Percentiles rank a stretch among this genome's conserved stretches.
Evolutionary conservation across 2,797 vertebrate species (phyloP).

Genomic region (Nyctibius grandis): DNA sequence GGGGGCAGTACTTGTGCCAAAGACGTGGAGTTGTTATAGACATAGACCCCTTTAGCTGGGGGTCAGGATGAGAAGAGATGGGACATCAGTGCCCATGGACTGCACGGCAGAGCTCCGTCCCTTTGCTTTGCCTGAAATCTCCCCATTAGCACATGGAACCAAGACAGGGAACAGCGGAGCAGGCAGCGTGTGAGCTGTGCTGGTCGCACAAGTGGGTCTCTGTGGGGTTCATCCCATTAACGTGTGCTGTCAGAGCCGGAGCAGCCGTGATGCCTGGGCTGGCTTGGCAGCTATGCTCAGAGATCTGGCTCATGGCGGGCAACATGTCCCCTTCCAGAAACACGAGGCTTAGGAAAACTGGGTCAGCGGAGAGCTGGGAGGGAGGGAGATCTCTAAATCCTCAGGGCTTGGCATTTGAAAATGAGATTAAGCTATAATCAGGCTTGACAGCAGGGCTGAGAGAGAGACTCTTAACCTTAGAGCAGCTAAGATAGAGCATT

Average conservation of each 20-base stretch:
- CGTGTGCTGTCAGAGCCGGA: rapidly evolving
- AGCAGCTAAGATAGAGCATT: not conserved
- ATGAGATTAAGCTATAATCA: constrained; percentile 44
- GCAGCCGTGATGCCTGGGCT: not conserved
- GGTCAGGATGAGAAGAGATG: not conserved
- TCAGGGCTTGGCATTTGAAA: constrained; percentile 17
- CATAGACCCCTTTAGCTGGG: not conserved
- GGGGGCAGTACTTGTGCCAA: not conserved
- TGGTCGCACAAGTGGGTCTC: not conserved
- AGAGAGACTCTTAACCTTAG: not conserved
- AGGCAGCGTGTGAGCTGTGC: not conserved
- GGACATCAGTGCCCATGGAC: rapidly evolving
- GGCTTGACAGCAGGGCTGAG: not conserved
- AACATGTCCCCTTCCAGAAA: not conserved
- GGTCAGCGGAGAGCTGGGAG: constrained; percentile 30
- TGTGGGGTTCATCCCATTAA: not conserved
- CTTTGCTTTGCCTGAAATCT: not conserved
- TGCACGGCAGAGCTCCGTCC: not conserved
- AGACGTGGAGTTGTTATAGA: not conserved
- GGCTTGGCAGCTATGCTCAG: not conserved
- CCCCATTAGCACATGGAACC: rapidly evolving
- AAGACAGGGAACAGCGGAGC: not conserved
- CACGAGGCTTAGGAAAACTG: not conserved
- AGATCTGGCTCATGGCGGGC: not conserved
- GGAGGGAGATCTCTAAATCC: not conserved